phyloP scores from a whole-genome alignment of 2,797 vertebrate genomes.

The Cryptoblepharus egeriae region DNA sequence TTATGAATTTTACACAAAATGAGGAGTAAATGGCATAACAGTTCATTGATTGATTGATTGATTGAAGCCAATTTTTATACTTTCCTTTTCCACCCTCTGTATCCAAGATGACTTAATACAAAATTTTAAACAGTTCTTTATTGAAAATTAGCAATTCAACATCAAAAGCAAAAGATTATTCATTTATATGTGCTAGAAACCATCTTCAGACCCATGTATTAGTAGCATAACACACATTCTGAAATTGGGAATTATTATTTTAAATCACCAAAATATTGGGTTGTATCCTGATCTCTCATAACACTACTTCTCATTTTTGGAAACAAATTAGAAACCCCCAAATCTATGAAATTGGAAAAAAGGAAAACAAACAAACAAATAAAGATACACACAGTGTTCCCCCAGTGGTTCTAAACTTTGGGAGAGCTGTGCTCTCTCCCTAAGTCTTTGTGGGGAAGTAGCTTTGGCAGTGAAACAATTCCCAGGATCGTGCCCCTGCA shows the following conservation, averaged over 20 bases:
- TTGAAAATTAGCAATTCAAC: background rate
- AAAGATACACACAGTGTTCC: no score
- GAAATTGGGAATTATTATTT: background rate
- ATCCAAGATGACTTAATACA: background rate
- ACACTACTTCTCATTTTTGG: no score
- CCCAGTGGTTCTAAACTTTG: no score
- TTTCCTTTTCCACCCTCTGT: background rate
- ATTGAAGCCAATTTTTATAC: background rate
- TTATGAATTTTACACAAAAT: slow-evolving; percentile 5
- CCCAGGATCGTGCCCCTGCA: no score
- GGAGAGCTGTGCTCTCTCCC: no score
- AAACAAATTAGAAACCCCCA: no score
- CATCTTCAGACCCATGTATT: background rate
- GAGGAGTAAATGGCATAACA: background rate
- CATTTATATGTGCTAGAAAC: background rate
- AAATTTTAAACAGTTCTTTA: background rate
- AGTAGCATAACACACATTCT: background rate
- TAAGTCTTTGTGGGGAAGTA: no score
- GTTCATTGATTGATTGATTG: background rate
- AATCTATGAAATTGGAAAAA: no score
- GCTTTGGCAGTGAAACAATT: no score
- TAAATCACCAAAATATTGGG: background rate
- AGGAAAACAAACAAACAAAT: no score
- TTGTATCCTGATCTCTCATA: no score
- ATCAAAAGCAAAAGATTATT: background rate